Percentiles rank a stretch among this genome's conserved stretches.
These are phyloP conservation scores for Pandemis cinnamomeana DNA, from an alignment of 2,888 invertebrate species.

Conservation along the genomic window DNA sequence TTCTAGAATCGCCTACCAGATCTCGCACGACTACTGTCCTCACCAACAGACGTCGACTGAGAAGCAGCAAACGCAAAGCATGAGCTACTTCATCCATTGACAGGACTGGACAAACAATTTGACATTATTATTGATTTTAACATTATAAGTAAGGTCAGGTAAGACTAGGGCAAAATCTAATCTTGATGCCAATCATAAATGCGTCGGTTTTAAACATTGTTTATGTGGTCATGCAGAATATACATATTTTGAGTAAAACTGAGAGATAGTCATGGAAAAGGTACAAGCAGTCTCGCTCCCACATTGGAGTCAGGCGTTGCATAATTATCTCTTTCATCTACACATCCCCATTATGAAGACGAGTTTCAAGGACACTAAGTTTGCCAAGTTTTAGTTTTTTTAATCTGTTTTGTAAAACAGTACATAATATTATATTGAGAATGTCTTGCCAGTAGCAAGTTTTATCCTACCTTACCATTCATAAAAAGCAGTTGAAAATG, in stretches of 20 bases:
- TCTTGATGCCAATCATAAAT: no score
- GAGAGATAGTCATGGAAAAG: not conserved
- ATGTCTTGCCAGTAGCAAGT: not conserved
- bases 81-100: conserved; percentile 8
- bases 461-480: not conserved
- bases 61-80: conserved; percentile 67
- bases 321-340: not conserved
- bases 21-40: conserved; percentile 50
- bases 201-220: no score
- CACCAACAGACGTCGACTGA: conserved; percentile 62
- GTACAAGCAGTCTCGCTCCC: not conserved
- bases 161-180: not conserved
- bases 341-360: no score
- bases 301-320: no score
- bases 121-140: not conserved
- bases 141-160: not conserved
- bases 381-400: not conserved
- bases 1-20: conserved; percentile 59
- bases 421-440: not conserved
- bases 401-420: not conserved
- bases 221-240: no score
- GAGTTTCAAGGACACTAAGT: not conserved
- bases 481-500: no score
- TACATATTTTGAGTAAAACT: no score
- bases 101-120: not conserved